A percentile compares a stretch with the other conserved stretches of the same genome.
Evolutionary conservation across 1,140 invertebrate species (phyloP).

Genomic region (Spodoptera frugiperda): DNA sequence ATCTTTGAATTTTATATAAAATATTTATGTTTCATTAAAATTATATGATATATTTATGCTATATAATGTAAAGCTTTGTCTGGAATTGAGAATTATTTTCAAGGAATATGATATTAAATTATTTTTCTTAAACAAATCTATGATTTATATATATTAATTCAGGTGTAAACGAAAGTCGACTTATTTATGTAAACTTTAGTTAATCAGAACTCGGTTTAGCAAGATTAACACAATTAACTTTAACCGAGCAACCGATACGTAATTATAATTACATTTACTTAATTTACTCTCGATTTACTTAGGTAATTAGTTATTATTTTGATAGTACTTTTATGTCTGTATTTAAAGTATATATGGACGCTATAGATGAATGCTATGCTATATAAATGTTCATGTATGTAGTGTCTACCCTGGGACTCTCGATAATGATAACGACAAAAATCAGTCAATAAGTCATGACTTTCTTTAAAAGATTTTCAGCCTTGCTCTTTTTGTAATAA

Average conservation of each 20-base stretch:
- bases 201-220: neutral
- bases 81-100: constrained; percentile 37
- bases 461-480: too few relatives aligned
- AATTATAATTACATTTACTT: constrained; percentile 42
- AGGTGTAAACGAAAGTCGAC: neutral
- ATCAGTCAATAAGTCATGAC: too few relatives aligned
- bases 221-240: constrained; percentile 27
- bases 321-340: constrained; percentile 45
- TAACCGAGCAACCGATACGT: constrained; percentile 29
- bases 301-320: constrained; percentile 32
- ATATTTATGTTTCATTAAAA: constrained; percentile 6
- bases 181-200: neutral
- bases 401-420: neutral
- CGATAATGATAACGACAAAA: too few relatives aligned
- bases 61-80: constrained; percentile 14
- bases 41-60: constrained; percentile 19
- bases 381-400: constrained; percentile 31
- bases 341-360: constrained; percentile 27
- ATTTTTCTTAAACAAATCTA: too few relatives aligned
- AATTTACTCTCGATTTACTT: constrained; percentile 16
- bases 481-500: too few relatives aligned
- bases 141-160: constrained; percentile 16
- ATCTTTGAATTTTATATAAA: constrained; percentile 28
- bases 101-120: neutral
- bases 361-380: constrained; percentile 42